Conservation (phyloP, 2,888 invertebrate genomes). For the Junonia oenone region DNA sequence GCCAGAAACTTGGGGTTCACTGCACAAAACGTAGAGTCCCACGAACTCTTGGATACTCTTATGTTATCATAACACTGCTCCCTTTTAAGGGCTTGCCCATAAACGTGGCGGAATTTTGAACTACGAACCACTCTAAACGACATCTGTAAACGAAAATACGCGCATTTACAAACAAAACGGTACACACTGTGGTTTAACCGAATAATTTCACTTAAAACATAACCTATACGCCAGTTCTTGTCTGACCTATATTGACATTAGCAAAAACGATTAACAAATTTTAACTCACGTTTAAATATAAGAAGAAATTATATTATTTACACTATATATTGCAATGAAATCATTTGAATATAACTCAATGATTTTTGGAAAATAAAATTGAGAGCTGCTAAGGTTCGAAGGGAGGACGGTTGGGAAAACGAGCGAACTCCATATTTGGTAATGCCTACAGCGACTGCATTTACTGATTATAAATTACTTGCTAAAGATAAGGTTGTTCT, state of each 20-base stretch:
- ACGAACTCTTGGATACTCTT: slow-evolving; percentile 97
- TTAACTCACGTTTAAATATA: slow-evolving; percentile 67
- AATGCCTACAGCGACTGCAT: slow-evolving; percentile 77
- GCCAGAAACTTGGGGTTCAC: slow-evolving; percentile 99
- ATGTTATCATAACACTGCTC: slow-evolving; percentile 99
- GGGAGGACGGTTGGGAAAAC: slow-evolving; percentile 81
- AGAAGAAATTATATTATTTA: slow-evolving; percentile 59
- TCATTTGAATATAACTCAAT: slow-evolving; percentile 69
- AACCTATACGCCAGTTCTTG: slow-evolving; percentile 62
- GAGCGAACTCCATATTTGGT: slow-evolving; percentile 85
- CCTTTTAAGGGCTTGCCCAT: slow-evolving; percentile 92
- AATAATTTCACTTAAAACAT: slow-evolving; percentile 67
- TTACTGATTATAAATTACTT: slow-evolving; percentile 49
- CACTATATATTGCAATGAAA: slow-evolving; percentile 68
- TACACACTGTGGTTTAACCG: slow-evolving; percentile 49
- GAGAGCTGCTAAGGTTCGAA: slow-evolving; percentile 77
- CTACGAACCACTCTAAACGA: slow-evolving; percentile 97
- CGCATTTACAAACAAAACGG: slow-evolving; percentile 56
- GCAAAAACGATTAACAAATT: slow-evolving; percentile 41
- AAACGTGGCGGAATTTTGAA: slow-evolving; percentile 98
- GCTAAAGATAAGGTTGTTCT: slow-evolving; percentile 12
- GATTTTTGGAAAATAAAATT: slow-evolving; percentile 66
- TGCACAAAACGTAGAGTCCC: slow-evolving; percentile 99
- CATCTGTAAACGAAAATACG: slow-evolving; percentile 83
- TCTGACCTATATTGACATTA: slow-evolving; percentile 76